Evolutionary conservation across 2,113 vertebrate species (phyloP), one percentile per base, ranked within the genome.

Genomic region (Tachysurus fulvidraco): DNA sequence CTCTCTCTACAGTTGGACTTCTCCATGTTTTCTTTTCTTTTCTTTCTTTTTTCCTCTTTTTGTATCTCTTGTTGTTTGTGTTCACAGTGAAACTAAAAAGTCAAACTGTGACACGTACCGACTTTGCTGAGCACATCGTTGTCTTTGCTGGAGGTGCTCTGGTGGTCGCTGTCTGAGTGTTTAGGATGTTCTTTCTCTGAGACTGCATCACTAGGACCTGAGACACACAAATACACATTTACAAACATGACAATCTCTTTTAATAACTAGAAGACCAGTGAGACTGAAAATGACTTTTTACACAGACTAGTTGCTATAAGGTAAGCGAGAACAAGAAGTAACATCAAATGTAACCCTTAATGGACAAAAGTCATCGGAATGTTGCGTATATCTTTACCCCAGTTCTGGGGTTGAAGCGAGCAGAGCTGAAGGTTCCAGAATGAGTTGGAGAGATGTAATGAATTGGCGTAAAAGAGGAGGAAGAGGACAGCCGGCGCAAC

Each of bases 131-230:
- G 23, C 17, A 69, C 83, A 3, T 90, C 89, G 14, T 83, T 87
- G 55, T 71, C 87, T 86, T 1, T 90, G 41, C 89, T 94, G 54
- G 95, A 94, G 57, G 95, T 94, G 85, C 95, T 96, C 92, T 97
- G 97, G 89, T 94, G 93, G 0, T 96, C 96, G 86, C 95, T 94
- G 80, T 96, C 96, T 79, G 96, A 93, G 91, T 95, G 94, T 85
- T 95, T 94, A 28, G 97, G 96, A 0, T 97, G 96, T 91, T 96
- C 95, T 94, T 96, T 95, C 60, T 93, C 90, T 86, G 95, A 94
- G 88, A 94, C 94, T 64, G 96, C 91, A 12, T 97, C 96, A 89
- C 94, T 95, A 17, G 97, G 95, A 94, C 95, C 97, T 99, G 93
- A 83, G 87, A 86, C 90, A 91, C 28, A 77, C 23, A 83, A 19